Conservation (phyloP, 2,113 vertebrate genomes). For the Jacana jacana region DNA sequence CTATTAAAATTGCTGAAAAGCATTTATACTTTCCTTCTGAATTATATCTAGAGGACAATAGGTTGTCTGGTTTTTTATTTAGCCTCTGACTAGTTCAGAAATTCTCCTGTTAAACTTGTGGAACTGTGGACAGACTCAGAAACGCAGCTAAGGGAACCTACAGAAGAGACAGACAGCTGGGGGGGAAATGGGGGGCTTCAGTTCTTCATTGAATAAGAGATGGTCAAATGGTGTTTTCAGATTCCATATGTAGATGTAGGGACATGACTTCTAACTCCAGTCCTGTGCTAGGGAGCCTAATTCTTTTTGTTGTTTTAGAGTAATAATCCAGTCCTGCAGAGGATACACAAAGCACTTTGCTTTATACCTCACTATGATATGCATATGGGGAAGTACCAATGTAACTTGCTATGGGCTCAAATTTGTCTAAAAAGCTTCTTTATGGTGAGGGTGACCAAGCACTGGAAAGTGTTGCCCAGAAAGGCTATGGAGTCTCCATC, state of each 20-base stretch:
- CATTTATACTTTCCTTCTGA: background rate
- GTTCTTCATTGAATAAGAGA: background rate
- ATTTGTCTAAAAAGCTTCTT: background rate
- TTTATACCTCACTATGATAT: background rate
- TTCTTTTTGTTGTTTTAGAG: background rate
- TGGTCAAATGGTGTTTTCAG: background rate
- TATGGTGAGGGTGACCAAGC: background rate
- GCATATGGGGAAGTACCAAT: background rate
- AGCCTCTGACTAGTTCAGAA: background rate
- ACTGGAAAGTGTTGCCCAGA: background rate
- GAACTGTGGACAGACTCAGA: background rate
- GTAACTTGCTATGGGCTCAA: background rate
- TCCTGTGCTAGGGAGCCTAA: background rate
- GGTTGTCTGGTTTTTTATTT: background rate
- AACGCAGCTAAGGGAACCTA: background rate
- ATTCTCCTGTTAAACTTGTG: background rate
- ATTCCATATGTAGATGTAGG: background rate
- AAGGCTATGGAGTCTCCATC: background rate
- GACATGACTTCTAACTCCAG: background rate
- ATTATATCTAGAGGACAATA: background rate
- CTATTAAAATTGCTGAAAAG: background rate
- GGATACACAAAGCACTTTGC: background rate
- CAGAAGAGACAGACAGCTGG: background rate
- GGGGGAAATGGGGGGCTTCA: accelerated
- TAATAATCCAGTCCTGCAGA: background rate